Base-by-base conservation (phyloP, 2,888 invertebrate genomes). In the Plebejus anna region DNA sequence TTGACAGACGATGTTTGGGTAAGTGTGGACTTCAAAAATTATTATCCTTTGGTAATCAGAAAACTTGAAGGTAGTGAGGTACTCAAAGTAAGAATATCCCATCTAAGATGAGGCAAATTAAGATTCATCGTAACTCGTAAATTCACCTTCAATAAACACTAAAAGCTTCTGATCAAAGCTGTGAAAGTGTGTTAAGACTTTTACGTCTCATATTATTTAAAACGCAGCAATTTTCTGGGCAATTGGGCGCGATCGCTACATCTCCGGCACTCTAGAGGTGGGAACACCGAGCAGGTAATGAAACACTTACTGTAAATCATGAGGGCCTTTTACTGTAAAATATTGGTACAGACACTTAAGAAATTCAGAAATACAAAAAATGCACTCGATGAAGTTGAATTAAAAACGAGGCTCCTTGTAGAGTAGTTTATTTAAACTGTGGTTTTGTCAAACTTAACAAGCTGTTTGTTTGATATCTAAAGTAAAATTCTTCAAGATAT, bases 171-270 rank as follows among this genome's bases (percentile, higher is more conserved):
- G 61, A 61, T 61, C 61, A 28, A 61, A 61, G 11, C 22, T 61
- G 22, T 28, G 22, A 42, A 71, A 71, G 6, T 42, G 4, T 42
- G n/a, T 38, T 71, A 42, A 42, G 38, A 71, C n/a, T 42, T 42
- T n/a, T 71, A 71, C 71, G 11, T 71, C 22, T 42, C 42, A 42
- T 71, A 66, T 42, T 71, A 71, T 73, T 55, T 78, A 79, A 79
- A 78, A 78, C 77, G 77, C 76, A 79, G 80, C 81, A 79, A 82
- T 82, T 83, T 81, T 80, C 80, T 76, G 79, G 77, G 80, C 82
- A 75, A 82, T 82, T 81, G 79, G 78, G 79, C 81, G 80, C 82
- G 79, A 82, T 82, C 78, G 78, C 78, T 59, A 66, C 78, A 79
- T 79, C 78, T 80, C 79, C 76, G 32, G 77, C 76, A 32, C 73